These are phyloP conservation scores for Rosalia funebris DNA, from an alignment of 2,888 invertebrate genomes.

Conservation along the genomic window DNA sequence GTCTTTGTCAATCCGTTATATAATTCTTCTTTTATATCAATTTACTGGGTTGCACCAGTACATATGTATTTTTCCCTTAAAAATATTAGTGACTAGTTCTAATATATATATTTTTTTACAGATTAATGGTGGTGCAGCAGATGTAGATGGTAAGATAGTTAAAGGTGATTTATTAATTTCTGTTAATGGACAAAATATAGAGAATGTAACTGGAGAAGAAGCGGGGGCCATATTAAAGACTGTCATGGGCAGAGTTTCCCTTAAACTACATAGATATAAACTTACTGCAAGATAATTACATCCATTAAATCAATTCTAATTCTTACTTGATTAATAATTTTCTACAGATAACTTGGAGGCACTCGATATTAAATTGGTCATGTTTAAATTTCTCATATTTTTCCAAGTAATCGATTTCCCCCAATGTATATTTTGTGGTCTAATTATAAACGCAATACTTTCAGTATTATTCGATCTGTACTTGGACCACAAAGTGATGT, in stretches of 20 bases:
- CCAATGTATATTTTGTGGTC: neutral
- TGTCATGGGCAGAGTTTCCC: conserved; percentile 80
- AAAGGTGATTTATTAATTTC: conserved; percentile 91
- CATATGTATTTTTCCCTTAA: too few species aligned
- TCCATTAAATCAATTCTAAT: conserved; percentile 16
- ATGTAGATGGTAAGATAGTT: conserved; percentile 87
- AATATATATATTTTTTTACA: conserved; percentile 64
- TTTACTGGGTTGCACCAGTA: too few species aligned
- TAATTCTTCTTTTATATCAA: too few species aligned
- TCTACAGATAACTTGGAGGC: conserved; percentile 21
- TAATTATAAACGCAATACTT: too few species aligned
- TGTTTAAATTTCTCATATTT: neutral
- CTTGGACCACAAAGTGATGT: neutral
- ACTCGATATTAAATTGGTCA: conserved; percentile 20
- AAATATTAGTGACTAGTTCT: too few species aligned
- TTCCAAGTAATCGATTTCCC: neutral
- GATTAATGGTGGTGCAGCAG: conserved; percentile 89
- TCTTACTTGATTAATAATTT: conserved; percentile 12
- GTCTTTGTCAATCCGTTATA: too few species aligned
- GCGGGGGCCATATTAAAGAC: conserved; percentile 92
- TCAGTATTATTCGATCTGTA: too few species aligned
- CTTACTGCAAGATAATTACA: conserved; percentile 63
- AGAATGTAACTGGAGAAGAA: conserved; percentile 80
- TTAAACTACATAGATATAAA: conserved; percentile 90
- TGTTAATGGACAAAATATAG: conserved; percentile 88